A percentile compares a stretch with the other conserved stretches of the same genome.
These are phyloP conservation scores for Diceros bicornis DNA, from an alignment of 2,797 vertebrate species.

Conservation along the genomic window DNA sequence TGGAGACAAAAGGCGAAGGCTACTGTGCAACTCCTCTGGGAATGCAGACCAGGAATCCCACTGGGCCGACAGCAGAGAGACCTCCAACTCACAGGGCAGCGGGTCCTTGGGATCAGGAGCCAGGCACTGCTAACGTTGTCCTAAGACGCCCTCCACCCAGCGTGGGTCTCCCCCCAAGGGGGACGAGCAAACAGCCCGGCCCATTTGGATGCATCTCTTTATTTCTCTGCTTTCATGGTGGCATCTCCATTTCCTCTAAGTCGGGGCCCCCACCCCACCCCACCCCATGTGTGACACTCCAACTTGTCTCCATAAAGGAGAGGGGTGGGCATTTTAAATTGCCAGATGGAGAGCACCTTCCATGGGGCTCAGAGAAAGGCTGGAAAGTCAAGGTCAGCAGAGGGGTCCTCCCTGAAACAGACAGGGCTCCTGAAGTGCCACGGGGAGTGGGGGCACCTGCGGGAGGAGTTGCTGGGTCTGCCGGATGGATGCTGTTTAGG, in stretches of 20 bases:
- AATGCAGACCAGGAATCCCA: fast-evolving
- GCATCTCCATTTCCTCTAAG: not conserved
- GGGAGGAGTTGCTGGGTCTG: fast-evolving
- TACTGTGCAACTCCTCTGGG: fast-evolving
- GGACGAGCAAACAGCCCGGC: too few species aligned
- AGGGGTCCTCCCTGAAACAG: not conserved
- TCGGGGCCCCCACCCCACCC: not conserved
- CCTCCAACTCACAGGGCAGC: not conserved
- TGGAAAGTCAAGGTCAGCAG: not conserved
- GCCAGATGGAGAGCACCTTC: too few species aligned
- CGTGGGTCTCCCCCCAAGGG: fast-evolving
- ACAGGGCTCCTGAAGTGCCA: fast-evolving
- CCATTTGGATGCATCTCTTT: not conserved
- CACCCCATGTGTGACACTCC: not conserved
- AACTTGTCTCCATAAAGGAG: not conserved
- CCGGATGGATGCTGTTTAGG: fast-evolving
- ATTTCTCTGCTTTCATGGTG: not conserved
- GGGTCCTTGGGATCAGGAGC: not conserved
- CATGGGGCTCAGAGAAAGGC: not conserved
- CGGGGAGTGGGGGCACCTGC: fast-evolving
- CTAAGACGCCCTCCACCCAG: fast-evolving
- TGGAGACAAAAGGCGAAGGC: fast-evolving
- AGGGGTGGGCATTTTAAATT: not conserved
- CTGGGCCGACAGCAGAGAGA: fast-evolving
- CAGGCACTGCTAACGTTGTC: fast-evolving